Evolutionary conservation across 2,113 vertebrate genomes (phyloP), one percentile per base, ranked within the genome.

Genomic region (Lepus americanus): DNA sequence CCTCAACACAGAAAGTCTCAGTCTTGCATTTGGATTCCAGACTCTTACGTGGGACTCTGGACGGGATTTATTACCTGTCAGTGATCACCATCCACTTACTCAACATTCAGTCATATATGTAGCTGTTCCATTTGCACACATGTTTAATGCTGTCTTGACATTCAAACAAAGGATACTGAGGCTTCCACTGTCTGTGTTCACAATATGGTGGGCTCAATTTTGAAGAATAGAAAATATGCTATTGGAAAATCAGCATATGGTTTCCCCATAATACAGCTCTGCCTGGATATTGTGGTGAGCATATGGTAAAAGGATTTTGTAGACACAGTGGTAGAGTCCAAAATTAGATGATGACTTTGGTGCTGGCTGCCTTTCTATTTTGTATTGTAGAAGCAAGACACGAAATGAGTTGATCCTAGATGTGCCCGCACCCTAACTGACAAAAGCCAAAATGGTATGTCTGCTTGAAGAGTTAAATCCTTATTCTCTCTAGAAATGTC

Each of bases 221-320:
- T 9, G 8, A 83, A 96, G 94, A 80, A 86, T 20, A 85, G 59
- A 73, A 95, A 93, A 95, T 85, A 87, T 55, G 85, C 27, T 92
- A 59, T 64, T 93, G 33, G 55, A 82, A 91, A 97, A 74, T 93
- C 84, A 96, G 70, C 84, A 93, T 92, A 92, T 90, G 87, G 39
- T 59, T 79, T 33, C n/a, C 25, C 27, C 66, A 81, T 79, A 49
- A 90, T n/a, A 81, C 31, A 87, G 61, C 89, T 81, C 67, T 95
- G 67, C 91, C 31, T 69, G 80, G 81, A 85, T 25, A 36, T 14
- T 77, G 44, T 49, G 63, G n/a, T 27, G 51, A 95, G 22, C 89
- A 94, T 77, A 83, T 51, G 73, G 61, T 14, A 19, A 74, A 64
- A 89, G 20, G 73, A 64, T 94, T 93, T 59, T 81, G 10, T 78